Conservation (phyloP, 2,888 invertebrate species). For the Podabrus alpinus region DNA sequence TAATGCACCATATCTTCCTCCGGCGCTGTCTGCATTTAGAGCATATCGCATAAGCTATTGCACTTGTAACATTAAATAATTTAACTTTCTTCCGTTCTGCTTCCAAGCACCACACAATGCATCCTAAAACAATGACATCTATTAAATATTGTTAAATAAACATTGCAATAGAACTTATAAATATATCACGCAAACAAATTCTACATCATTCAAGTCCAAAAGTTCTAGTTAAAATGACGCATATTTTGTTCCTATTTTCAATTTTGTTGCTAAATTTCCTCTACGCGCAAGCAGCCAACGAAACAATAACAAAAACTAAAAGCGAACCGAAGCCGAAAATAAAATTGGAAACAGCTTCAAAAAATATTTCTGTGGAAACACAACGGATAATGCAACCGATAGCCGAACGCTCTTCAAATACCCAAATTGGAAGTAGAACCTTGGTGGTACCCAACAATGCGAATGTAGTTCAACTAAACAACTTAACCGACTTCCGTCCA, state of each 20-base stretch:
- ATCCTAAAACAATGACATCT: conserved; percentile 16
- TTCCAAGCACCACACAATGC: conserved; percentile 23
- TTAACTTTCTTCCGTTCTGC: conserved; percentile 24
- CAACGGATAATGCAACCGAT: conserved; percentile 35
- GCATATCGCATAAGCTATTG: conserved; percentile 11
- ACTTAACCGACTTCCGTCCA: conserved; percentile 54
- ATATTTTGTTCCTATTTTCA: neutral
- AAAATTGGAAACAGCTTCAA: neutral
- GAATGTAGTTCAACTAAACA: neutral
- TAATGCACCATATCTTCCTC: too few relatives aligned
- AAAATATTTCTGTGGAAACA: conserved; percentile 5
- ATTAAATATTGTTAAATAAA: conserved; percentile 18
- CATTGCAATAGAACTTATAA: conserved; percentile 24
- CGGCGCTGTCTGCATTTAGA: conserved; percentile 14
- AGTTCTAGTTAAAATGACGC: neutral
- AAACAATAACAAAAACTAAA: neutral
- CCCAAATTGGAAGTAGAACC: conserved; percentile 32
- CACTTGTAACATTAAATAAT: conserved; percentile 6
- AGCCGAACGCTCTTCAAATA: conserved; percentile 16
- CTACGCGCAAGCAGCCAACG: neutral
- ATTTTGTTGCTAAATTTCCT: neutral
- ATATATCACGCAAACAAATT: conserved; percentile 9
- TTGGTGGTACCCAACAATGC: neutral
- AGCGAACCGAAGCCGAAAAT: neutral
- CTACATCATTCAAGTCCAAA: neutral